Evolutionary conservation across 2,888 invertebrate species (phyloP).

Genomic region (Phalera bucephala): DNA sequence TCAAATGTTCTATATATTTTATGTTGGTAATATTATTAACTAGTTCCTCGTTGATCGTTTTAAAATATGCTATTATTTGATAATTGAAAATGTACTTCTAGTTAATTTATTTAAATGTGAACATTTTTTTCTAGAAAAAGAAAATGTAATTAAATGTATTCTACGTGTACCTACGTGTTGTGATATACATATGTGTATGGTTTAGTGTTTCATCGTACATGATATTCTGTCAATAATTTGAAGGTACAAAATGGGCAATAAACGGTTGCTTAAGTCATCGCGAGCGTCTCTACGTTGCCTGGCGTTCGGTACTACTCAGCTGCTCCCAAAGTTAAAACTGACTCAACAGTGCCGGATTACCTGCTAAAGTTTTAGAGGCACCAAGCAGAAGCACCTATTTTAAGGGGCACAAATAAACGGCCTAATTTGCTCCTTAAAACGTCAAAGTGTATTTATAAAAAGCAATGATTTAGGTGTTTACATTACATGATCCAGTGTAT

Average conservation of each 20-base stretch:
- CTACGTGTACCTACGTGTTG: conserved; percentile 73
- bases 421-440: no score
- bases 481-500: no score
- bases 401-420: no score
- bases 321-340: conserved; percentile 45
- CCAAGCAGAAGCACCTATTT: no score
- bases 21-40: conserved; percentile 75
- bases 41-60: conserved; percentile 71
- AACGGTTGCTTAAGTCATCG: conserved; percentile 59
- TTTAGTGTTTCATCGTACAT: conserved; percentile 61
- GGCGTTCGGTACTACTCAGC: conserved; percentile 31
- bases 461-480: no score
- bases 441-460: no score
- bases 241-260: conserved; percentile 71
- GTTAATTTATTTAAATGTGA: conserved; percentile 56
- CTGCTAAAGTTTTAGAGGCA: no score
- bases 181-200: conserved; percentile 68
- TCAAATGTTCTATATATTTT: conserved; percentile 77
- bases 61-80: conserved; percentile 57
- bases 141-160: conserved; percentile 40
- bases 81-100: conserved; percentile 49
- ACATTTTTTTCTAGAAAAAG: conserved; percentile 52
- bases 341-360: conserved; percentile 22
- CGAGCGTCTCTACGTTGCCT: conserved; percentile 17
- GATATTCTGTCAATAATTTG: conserved; percentile 59